phyloP scores from a whole-genome alignment of 2,888 invertebrate genomes.

The Branchellion lobata region DNA sequence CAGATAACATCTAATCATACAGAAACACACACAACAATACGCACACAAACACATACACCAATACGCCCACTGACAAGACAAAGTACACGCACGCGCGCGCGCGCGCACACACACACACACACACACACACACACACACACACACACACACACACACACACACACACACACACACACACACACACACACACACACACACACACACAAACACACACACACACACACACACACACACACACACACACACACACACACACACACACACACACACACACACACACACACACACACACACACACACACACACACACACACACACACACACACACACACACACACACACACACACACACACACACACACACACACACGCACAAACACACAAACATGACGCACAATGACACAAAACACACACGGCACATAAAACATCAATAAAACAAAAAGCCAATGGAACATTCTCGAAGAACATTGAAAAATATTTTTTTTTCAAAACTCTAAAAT shows the following conservation, averaged over 20 bases:
- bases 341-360: conserved; percentile 8
- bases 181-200: conserved; percentile 38
- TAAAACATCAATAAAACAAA: neutral
- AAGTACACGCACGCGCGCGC: no score
- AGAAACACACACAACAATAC: no score
- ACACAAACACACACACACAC: conserved; percentile 34
- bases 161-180: conserved; percentile 38
- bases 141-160: conserved; percentile 35
- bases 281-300: conserved; percentile 31
- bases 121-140: conserved; percentile 30
- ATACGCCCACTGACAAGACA: no score
- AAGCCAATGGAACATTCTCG: no score
- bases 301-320: conserved; percentile 9
- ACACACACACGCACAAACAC: conserved; percentile 12
- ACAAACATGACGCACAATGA: neutral
- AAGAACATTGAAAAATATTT: no score
- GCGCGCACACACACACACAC: conserved; percentile 32
- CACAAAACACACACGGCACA: neutral
- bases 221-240: conserved; percentile 35
- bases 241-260: conserved; percentile 32
- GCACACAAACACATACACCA: no score
- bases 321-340: conserved; percentile 31
- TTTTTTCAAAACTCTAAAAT: no score
- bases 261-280: conserved; percentile 32
- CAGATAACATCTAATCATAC: no score